Base-by-base conservation (phyloP, 1,140 invertebrate species). In the Formica exsecta region DNA sequence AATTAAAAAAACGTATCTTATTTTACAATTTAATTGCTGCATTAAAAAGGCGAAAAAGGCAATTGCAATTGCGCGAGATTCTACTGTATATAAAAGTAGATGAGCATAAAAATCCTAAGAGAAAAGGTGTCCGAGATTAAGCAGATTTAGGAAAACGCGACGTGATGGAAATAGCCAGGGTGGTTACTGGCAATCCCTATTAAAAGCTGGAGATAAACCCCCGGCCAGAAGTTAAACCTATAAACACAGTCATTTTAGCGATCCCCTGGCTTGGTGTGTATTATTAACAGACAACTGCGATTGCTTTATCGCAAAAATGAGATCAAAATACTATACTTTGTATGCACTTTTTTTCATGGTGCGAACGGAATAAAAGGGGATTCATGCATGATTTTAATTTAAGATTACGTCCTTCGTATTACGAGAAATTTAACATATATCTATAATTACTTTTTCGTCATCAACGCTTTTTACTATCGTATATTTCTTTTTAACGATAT, bases 151-250 rank as follows among this genome's bases (percentile, higher is more conserved):
- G 44, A 74, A 77, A 86, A 57, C 65, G 77, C 70, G 66, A 74
- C 75, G 73, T 75, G 70, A 68, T 70, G 59, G 57, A 73, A 79
- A 76, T 61, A 85, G 57, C 41, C 25, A 9, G 59, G 57, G 36
- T 62, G 19, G 79, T 38, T 32, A 66, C 38, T 73, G 71, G 70
- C 76, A 79, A 88, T 83, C 74, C 62, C 66, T 85, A 85, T 92
- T 87, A 90, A 93, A 92, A 91, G 90, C 88, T 86, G 75, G 59
- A 90, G 93, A 93, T 93, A 93, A 93, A 91, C 90, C 38, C 61
- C 70, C 77, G 54, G 32, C 74, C 81, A 89, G 87, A 93, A 93
- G 91, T 81, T 64, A 76, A 73, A 51, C 89, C 90, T 90, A 89
- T 92, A 93, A 93, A 91, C 90, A 92, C 86, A 90, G 88, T 88